Evolutionary conservation across 2,888 invertebrate genomes (phyloP).

Genomic region (Tenthredo mesomela): DNA sequence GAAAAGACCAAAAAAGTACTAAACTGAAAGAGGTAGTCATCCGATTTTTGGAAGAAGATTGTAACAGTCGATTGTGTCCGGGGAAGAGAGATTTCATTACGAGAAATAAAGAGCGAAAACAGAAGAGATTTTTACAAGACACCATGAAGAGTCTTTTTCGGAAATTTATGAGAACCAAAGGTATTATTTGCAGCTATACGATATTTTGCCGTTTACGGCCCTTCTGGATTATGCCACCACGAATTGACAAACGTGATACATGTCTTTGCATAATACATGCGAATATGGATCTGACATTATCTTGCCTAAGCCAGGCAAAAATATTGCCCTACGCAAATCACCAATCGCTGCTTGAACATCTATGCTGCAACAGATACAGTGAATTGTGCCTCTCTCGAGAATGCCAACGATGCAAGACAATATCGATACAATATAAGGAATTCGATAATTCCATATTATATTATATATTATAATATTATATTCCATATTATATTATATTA

Average conservation of each 20-base stretch:
- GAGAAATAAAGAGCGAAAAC: slow-evolving; percentile 32
- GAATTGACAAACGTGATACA: slow-evolving; percentile 56
- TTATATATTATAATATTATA: too few species aligned
- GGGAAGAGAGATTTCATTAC: neutral
- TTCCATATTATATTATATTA: too few species aligned
- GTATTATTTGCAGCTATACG: slow-evolving; percentile 54
- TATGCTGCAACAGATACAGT: slow-evolving; percentile 50
- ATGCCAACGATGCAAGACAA: slow-evolving; percentile 28
- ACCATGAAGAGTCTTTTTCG: slow-evolving; percentile 54
- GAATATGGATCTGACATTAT: slow-evolving; percentile 56
- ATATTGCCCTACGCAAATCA: slow-evolving; percentile 49
- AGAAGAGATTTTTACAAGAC: slow-evolving; percentile 47
- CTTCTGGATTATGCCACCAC: slow-evolving; percentile 58
- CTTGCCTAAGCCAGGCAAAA: slow-evolving; percentile 45
- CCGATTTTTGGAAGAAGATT: slow-evolving; percentile 32
- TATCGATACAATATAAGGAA: slow-evolving; percentile 22
- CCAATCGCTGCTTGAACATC: slow-evolving; percentile 5
- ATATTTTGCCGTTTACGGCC: slow-evolving; percentile 56
- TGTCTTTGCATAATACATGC: slow-evolving; percentile 56
- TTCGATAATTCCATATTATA: slow-evolving; percentile 38
- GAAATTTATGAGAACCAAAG: slow-evolving; percentile 53
- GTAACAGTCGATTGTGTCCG: neutral
- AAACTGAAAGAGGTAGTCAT: neutral
- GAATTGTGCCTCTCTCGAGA: slow-evolving; percentile 45
- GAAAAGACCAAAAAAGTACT: neutral